Conservation (phyloP, 2,113 vertebrate species). For the Strigops habroptila region DNA sequence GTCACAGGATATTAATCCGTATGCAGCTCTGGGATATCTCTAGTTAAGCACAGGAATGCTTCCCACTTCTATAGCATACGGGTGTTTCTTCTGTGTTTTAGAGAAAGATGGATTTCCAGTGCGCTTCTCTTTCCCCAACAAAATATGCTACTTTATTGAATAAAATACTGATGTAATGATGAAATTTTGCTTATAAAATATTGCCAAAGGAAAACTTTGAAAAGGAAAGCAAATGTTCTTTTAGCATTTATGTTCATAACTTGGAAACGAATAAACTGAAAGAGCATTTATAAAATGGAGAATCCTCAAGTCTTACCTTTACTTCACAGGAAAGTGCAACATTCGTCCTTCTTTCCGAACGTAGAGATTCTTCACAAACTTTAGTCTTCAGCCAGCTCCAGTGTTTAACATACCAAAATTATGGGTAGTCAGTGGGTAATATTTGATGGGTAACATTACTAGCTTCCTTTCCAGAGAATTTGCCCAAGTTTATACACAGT, state of each 20-base stretch:
- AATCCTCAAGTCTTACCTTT: not conserved
- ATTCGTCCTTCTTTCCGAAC: not conserved
- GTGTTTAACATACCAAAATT: not conserved
- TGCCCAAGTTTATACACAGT: not conserved
- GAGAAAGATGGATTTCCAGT: not conserved
- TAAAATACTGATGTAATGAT: not conserved
- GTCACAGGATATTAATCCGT: not conserved
- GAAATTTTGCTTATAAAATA: not conserved
- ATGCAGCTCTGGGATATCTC: not conserved
- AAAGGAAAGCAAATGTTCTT: not conserved
- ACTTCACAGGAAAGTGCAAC: not conserved
- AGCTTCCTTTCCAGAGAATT: not conserved
- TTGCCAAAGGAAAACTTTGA: not conserved
- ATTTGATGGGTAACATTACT: not conserved
- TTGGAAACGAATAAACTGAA: not conserved
- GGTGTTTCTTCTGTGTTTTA: not conserved
- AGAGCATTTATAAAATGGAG: not conserved
- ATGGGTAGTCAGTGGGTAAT: not conserved
- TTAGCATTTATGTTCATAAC: not conserved
- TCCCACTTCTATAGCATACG: not conserved
- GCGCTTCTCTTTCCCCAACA: not conserved
- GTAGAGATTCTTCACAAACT: not conserved
- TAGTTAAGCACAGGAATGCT: not conserved
- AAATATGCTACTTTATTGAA: not conserved
- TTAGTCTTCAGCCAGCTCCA: not conserved